Base-by-base conservation (phyloP, 2,888 invertebrate genomes). In the Pardosa pseudoannulata region DNA sequence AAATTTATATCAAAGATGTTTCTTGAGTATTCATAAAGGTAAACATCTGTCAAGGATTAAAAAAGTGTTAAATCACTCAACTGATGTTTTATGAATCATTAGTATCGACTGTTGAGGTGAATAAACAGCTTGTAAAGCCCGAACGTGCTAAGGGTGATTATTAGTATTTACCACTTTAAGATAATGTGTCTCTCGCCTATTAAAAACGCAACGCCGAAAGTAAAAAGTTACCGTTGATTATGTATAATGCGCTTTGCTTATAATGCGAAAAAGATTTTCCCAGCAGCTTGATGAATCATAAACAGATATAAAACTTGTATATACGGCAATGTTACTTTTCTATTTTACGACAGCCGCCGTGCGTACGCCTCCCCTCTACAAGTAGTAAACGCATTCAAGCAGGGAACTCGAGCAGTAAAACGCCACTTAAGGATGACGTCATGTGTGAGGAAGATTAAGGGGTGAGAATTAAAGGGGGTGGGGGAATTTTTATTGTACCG, bases 371-470 rank as follows among this genome's bases (percentile, higher is more conserved):
- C 56, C 56, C 56, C 56, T 56, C 56, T 56, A 56, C 56, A 23
- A 56, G 56, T 56, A 56, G 56, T 56, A 56, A 56, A 56, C 19
- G 23, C 23, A 56, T 23, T 56, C 23, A 56, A 23, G 19, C 56
- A 23, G 23, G 23, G 5, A 11, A 23, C 56, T 56, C 56, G 1
- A 1, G 56, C 56, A 23, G 56, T 56, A 56, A 56, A 56, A 56
- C 23, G 23, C 19, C 19, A 23, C 56, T 19, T 56, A 56, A 56
- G 56, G 16, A 56, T 56, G 56, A 56, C 56, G 56, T 56, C 56
- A 56, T 56, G 56, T 23, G 56, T 56, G 56, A 56, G 23, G 56
- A 56, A 56, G 56, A 56, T 56, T 56, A 56, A 56, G 5, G n/a
- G 16, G 23, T 5, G 56, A 56, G 56, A 56, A 56, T 56, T 56